These are phyloP conservation scores for Phaethon lepturus DNA, from an alignment of 2,113 vertebrate species.

Conservation along the genomic window DNA sequence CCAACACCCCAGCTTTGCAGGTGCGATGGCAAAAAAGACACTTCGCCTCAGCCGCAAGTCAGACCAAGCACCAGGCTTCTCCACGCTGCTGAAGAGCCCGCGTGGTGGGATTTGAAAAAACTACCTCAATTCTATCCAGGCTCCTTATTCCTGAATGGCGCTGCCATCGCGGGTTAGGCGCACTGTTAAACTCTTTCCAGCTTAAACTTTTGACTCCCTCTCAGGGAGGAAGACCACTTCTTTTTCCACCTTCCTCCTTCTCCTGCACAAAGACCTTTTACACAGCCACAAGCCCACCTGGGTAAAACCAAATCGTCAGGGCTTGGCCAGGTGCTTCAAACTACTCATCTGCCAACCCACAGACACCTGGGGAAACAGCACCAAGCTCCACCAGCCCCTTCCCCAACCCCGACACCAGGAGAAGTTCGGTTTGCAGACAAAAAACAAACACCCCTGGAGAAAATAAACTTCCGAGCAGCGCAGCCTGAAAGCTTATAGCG, in stretches of 20 bases:
- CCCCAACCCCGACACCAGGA: fast-evolving
- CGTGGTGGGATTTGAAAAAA: fast-evolving
- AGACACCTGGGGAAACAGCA: not conserved
- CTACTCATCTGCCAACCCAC: fast-evolving
- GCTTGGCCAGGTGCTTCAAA: not conserved
- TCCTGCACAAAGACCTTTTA: fast-evolving
- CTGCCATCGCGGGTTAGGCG: fast-evolving
- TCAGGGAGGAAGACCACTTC: fast-evolving
- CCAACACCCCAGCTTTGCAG: not conserved
- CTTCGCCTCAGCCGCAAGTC: fast-evolving
- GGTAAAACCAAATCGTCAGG: fast-evolving
- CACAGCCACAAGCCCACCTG: not conserved
- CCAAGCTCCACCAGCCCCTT: fast-evolving
- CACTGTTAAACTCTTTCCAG: fast-evolving
- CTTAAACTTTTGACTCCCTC: not conserved
- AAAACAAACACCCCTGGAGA: not conserved
- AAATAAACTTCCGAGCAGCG: fast-evolving
- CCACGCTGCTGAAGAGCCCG: fast-evolving
- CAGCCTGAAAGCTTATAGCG: fast-evolving
- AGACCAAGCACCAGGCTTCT: fast-evolving
- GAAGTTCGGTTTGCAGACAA: not conserved
- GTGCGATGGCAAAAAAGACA: fast-evolving
- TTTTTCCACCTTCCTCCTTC: not conserved
- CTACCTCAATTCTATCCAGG: not conserved
- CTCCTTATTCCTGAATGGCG: fast-evolving